A percentile compares a stretch with the other conserved stretches of the same genome.
These are phyloP conservation scores for Trematocara macrostoma DNA, from an alignment of 2,113 vertebrate genomes.

Conservation along the genomic window DNA sequence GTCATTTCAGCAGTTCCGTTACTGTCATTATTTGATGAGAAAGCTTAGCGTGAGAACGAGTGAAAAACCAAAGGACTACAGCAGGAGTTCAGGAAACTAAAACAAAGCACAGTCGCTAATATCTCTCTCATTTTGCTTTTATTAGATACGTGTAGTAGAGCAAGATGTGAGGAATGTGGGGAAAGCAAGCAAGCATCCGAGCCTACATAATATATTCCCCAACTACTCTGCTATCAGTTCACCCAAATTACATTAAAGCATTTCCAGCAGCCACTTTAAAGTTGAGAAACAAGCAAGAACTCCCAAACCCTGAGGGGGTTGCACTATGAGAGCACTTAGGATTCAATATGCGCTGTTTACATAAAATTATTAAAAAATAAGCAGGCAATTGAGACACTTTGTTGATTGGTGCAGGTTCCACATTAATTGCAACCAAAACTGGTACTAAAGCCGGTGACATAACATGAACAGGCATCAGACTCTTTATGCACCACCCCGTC, in stretches of 20 bases:
- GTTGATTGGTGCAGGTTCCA: neutral
- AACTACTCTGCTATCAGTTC: neutral
- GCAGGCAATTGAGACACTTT: neutral
- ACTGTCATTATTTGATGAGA: neutral
- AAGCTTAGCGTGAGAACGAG: neutral
- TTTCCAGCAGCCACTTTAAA: neutral
- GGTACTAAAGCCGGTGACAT: neutral
- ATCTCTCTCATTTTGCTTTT: neutral
- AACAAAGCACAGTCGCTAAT: neutral
- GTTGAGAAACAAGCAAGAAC: neutral
- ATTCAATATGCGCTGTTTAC: accelerated
- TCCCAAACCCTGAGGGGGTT: neutral
- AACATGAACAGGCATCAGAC: neutral
- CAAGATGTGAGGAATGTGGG: neutral
- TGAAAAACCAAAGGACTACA: neutral
- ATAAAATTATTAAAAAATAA: neutral
- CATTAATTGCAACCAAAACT: neutral
- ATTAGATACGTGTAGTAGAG: neutral
- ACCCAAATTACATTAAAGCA: neutral
- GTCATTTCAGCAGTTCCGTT: neutral
- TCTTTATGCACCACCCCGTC: neutral
- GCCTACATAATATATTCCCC: neutral
- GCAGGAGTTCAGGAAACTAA: neutral
- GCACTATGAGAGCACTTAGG: neutral
- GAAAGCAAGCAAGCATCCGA: neutral